Evolutionary conservation across 2,888 invertebrate genomes (phyloP).

Genomic region (Harmothoe impar): DNA sequence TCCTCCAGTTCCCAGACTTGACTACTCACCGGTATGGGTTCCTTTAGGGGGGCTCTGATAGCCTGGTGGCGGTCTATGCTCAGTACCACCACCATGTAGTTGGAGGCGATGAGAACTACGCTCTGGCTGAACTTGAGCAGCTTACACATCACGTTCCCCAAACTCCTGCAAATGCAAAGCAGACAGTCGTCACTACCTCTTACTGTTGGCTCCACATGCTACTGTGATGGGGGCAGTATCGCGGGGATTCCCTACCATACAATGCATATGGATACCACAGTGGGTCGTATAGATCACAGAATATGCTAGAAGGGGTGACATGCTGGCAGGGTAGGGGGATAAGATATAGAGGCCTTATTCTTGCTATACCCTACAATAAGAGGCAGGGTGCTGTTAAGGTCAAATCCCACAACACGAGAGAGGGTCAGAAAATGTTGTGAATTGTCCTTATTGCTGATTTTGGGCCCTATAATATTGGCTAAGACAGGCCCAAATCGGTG

Average conservation of each 20-base stretch:
- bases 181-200: not conserved
- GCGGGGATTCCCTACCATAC: constrained; percentile 66
- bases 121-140: constrained; percentile 82
- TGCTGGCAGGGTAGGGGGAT: too few species aligned
- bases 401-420: too few species aligned
- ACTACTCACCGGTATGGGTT: constrained; percentile 77
- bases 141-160: constrained; percentile 81
- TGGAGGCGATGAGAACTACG: constrained; percentile 81
- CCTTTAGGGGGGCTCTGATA: constrained; percentile 81
- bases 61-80: constrained; percentile 83
- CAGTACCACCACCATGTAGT: constrained; percentile 82
- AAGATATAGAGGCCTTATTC: too few species aligned
- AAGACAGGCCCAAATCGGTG: too few species aligned
- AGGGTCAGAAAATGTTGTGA: too few species aligned
- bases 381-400: too few species aligned
- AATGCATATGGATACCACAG: too few species aligned
- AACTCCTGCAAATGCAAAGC: constrained; percentile 67
- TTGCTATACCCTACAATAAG: too few species aligned
- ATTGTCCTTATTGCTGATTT: too few species aligned
- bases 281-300: too few species aligned
- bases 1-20: not conserved
- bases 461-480: too few species aligned
- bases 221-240: constrained; percentile 72
- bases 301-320: too few species aligned
- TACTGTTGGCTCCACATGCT: constrained; percentile 75